These are phyloP conservation scores for Pycnomerus fuliginosus DNA, from an alignment of 2,888 invertebrate genomes.

Conservation along the genomic window DNA sequence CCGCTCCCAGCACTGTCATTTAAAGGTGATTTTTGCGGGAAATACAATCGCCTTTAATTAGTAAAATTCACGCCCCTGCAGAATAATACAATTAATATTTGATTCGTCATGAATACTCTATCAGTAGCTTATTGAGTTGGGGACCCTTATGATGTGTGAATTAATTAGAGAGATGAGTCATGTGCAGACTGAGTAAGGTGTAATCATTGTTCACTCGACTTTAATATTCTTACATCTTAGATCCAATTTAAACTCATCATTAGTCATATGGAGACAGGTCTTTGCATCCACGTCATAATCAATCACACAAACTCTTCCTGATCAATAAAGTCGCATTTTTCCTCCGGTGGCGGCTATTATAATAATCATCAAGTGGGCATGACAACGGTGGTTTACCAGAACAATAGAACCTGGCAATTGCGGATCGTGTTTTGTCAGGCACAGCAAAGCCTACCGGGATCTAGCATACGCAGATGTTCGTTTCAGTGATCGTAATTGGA, in stretches of 20 bases:
- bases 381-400: conserved; percentile 17
- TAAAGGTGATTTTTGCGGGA: background rate
- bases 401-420: conserved; percentile 15
- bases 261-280: no score
- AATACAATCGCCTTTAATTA: conserved; percentile 13
- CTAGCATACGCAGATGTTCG: conserved; percentile 19
- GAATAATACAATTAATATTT: conserved; percentile 16
- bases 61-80: conserved; percentile 3
- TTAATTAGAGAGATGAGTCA: conserved; percentile 8
- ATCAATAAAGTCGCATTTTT: background rate
- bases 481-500: conserved; percentile 15
- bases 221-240: conserved; percentile 8
- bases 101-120: conserved; percentile 19
- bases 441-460: conserved; percentile 7
- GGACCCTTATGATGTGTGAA: conserved; percentile 12
- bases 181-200: conserved; percentile 4
- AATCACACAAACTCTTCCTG: background rate
- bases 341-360: background rate
- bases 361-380: conserved; percentile 16
- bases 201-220: background rate
- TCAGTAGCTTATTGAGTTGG: conserved; percentile 13
- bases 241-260: no score
- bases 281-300: no score
- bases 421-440: conserved; percentile 23
- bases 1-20: background rate